A percentile compares a stretch with the other conserved stretches of the same genome.
Conservation (phyloP, 2,113 vertebrate genomes). For the Sander lucioperca region DNA sequence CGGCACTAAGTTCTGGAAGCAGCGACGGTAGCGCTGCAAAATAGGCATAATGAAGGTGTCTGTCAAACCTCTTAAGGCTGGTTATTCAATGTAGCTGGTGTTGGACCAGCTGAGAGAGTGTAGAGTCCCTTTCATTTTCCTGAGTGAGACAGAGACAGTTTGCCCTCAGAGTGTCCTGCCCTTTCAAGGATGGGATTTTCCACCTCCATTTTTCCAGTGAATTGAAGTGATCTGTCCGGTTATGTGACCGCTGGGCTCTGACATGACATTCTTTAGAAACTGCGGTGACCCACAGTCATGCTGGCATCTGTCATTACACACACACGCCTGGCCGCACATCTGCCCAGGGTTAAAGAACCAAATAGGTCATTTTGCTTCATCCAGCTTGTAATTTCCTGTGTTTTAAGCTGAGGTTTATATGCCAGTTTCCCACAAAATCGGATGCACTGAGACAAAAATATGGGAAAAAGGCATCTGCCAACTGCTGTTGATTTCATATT, state of each 20-base stretch:
- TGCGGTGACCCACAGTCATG: conserved; percentile 41
- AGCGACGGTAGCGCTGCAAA: too few relatives aligned
- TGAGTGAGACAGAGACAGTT: neutral
- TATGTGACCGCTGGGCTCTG: conserved; percentile 40
- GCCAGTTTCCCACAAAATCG: neutral
- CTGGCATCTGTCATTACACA: conserved; percentile 54
- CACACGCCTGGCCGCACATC: conserved; percentile 40
- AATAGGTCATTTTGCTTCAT: conserved; percentile 38
- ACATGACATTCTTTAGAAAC: conserved; percentile 44
- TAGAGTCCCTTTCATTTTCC: conserved; percentile 13
- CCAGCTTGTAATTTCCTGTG: conserved; percentile 39
- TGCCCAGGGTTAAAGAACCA: conserved; percentile 48
- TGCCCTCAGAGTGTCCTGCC: neutral
- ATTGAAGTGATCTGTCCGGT: conserved; percentile 28
- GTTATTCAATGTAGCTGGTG: conserved; percentile 18
- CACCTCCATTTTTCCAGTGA: conserved; percentile 15
- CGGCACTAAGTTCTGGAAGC: too few relatives aligned
- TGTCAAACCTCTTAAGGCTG: conserved; percentile 40
- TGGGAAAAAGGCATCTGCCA: conserved; percentile 11
- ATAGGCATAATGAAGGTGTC: conserved; percentile 29
- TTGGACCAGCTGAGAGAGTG: conserved; percentile 8
- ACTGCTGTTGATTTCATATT: conserved; percentile 9
- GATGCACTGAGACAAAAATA: conserved; percentile 27
- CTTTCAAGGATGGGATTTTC: conserved; percentile 26
- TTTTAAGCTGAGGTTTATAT: neutral